These are phyloP conservation scores for Carterocephalus palaemon DNA, from an alignment of 2,888 invertebrate species.

Conservation along the genomic window DNA sequence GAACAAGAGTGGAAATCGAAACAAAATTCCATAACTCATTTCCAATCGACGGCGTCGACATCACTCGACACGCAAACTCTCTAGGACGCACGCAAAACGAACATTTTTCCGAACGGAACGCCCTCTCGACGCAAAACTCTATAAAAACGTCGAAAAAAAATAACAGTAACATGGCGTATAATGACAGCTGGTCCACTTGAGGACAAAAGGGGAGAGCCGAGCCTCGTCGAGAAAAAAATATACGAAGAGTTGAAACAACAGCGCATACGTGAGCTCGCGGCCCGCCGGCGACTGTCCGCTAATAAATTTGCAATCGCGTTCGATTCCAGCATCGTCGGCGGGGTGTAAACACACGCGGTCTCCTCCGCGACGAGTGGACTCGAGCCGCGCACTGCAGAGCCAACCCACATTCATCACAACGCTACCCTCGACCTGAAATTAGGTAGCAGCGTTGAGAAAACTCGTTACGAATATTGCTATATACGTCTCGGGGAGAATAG, in stretches of 20 bases:
- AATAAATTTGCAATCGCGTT: constrained; percentile 77
- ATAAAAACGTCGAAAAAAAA: constrained; percentile 77
- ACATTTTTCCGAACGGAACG: constrained; percentile 77
- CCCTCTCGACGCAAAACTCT: constrained; percentile 75
- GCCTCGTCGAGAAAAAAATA: constrained; percentile 77
- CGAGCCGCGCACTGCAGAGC: constrained; percentile 38
- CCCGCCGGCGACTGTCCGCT: constrained; percentile 59
- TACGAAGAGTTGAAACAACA: constrained; percentile 74
- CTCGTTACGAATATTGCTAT: constrained; percentile 78
- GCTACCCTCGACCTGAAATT: constrained; percentile 69
- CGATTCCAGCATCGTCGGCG: constrained; percentile 45
- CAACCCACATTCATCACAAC: constrained; percentile 39
- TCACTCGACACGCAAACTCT: constrained; percentile 75
- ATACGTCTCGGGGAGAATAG: constrained; percentile 73
- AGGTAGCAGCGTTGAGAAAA: constrained; percentile 72
- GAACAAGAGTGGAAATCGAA: constrained; percentile 52
- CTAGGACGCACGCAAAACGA: constrained; percentile 77
- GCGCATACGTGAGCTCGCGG: constrained; percentile 56
- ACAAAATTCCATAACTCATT: constrained; percentile 69
- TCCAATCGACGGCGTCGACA: constrained; percentile 64
- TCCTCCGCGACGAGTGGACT: constrained; percentile 43
- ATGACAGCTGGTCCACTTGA: constrained; percentile 81
- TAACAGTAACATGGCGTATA: constrained; percentile 80
- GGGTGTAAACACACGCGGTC: constrained; percentile 32
- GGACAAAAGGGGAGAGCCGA: constrained; percentile 78